Percentiles rank a stretch among this genome's conserved stretches.
phyloP scores from a whole-genome alignment of 2,888 invertebrate species.

The Aphidius colemani region DNA sequence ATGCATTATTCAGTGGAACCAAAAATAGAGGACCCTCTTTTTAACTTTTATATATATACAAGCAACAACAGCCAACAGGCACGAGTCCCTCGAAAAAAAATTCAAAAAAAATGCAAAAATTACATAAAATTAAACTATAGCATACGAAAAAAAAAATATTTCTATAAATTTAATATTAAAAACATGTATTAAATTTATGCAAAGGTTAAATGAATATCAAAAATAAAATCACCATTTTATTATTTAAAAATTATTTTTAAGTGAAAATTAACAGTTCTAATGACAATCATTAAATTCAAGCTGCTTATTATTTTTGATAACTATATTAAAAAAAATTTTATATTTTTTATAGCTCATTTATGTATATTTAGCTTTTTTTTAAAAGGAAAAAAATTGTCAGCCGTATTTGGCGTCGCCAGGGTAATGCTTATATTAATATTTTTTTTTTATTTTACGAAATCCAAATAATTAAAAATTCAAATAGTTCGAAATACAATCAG shows the following conservation, averaged over 20 bases:
- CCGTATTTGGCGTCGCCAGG: too few relatives aligned
- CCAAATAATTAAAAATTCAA: too few relatives aligned
- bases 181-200: slow-evolving; percentile 19
- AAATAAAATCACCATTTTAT: slow-evolving; percentile 18
- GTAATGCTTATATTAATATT: too few relatives aligned
- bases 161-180: slow-evolving; percentile 12
- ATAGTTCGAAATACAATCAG: too few relatives aligned
- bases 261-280: slow-evolving; percentile 2
- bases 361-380: too few relatives aligned
- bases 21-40: slow-evolving; percentile 26
- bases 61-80: slow-evolving; percentile 33
- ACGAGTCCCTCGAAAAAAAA: slow-evolving; percentile 24
- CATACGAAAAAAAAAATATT: slow-evolving; percentile 20
- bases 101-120: slow-evolving; percentile 24
- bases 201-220: slow-evolving; percentile 14
- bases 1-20: slow-evolving; percentile 53
- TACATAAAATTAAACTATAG: slow-evolving; percentile 17
- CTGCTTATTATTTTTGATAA: too few relatives aligned
- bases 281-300: background rate
- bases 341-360: too few relatives aligned
- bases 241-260: slow-evolving; percentile 21
- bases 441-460: too few relatives aligned
- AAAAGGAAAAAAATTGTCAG: too few relatives aligned
- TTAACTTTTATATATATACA: background rate
- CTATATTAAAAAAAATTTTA: too few relatives aligned